phyloP scores from a whole-genome alignment of 2,797 vertebrate species.

The Thamnophis elegans region DNA sequence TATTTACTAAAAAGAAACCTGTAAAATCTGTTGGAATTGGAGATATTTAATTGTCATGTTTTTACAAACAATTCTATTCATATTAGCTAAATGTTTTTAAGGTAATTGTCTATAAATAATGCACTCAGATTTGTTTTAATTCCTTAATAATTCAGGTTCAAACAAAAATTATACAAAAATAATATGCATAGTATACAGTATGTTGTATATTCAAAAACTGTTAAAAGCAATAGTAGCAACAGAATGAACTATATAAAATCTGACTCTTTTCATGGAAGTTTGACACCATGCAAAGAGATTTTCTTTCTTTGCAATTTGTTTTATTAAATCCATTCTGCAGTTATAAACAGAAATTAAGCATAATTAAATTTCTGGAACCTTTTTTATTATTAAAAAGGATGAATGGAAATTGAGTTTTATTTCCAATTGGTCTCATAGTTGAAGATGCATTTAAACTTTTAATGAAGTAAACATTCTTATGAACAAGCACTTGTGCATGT shows the following conservation, averaged over 20 bases:
- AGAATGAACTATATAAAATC: background rate
- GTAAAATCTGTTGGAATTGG: background rate
- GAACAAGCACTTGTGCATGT: background rate
- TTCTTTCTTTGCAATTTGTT: slow-evolving; percentile 3
- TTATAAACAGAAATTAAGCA: background rate
- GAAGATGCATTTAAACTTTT: slow-evolving; percentile 12
- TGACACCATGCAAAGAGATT: background rate
- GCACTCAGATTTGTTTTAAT: background rate
- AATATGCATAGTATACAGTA: background rate
- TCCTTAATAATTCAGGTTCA: background rate
- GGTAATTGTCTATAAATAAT: background rate
- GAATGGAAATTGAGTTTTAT: slow-evolving; percentile 17
- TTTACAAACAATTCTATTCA: background rate
- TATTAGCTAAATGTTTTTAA: background rate
- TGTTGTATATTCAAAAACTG: background rate
- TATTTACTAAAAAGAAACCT: background rate
- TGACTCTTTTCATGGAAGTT: background rate
- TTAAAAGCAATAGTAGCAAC: background rate
- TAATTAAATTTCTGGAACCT: background rate
- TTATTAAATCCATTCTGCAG: background rate
- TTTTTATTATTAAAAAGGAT: slow-evolving; percentile 7
- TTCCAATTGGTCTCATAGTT: background rate
- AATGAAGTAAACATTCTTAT: background rate
- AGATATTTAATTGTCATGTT: background rate
- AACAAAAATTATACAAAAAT: background rate